A percentile compares a stretch with the other conserved stretches of the same genome.
These are phyloP conservation scores for Ophioderma brevispina DNA, from an alignment of 35 echinoderm and acorn worm genomes.

Conservation along the genomic window DNA sequence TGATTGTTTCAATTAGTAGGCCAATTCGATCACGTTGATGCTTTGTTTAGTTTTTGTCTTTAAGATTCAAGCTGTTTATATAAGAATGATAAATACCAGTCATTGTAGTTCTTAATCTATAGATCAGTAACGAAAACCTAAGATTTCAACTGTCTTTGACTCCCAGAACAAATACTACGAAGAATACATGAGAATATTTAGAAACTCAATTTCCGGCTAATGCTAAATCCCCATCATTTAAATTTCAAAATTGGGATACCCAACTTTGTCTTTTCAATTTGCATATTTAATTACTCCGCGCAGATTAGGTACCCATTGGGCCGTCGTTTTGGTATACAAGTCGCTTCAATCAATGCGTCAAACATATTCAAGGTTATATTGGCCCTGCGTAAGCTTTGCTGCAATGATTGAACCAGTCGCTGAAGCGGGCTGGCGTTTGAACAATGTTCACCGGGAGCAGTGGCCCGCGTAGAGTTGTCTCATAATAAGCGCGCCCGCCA, in stretches of 20 bases:
- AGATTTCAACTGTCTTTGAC: neutral
- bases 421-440: neutral
- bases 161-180: neutral
- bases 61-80: slow-evolving; percentile 1
- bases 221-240: neutral
- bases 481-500: neutral
- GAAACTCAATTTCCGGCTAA: neutral
- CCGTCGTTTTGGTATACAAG: neutral
- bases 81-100: neutral
- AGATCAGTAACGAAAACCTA: neutral
- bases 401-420: neutral
- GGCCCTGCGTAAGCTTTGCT: neutral
- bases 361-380: neutral
- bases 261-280: neutral
- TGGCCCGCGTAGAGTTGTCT: neutral
- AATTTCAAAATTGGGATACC: neutral
- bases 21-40: neutral
- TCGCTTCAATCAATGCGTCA: neutral
- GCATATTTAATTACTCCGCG: neutral
- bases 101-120: neutral
- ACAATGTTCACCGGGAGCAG: neutral
- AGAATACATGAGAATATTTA: neutral
- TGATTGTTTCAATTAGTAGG: neutral
- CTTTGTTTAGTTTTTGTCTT: neutral
- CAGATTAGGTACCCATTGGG: neutral